These are phyloP conservation scores for Tenualosa thibaudeaui DNA, from an alignment of 2,797 vertebrate species.

Conservation along the genomic window DNA sequence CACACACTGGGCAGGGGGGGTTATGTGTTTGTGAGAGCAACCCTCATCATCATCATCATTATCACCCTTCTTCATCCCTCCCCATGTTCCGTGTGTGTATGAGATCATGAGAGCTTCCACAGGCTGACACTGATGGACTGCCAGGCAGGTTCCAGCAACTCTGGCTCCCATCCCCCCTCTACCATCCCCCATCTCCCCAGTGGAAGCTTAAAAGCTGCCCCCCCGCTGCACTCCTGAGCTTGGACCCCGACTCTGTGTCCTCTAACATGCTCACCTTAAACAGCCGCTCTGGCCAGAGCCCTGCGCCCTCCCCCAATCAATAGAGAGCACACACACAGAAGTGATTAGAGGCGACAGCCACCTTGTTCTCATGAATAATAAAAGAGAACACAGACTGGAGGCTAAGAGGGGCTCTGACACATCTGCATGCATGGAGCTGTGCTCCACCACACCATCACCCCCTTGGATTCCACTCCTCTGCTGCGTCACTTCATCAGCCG, in stretches of 20 bases:
- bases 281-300: not conserved
- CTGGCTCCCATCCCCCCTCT: not conserved
- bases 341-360: constrained; percentile 26
- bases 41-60: not conserved
- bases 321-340: not conserved
- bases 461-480: not conserved
- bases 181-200: not conserved
- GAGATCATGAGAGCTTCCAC: not conserved
- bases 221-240: no score
- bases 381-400: constrained; percentile 17
- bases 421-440: not conserved
- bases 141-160: not conserved
- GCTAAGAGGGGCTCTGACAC: not conserved
- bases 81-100: not conserved
- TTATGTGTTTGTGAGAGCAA: not conserved
- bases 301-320: not conserved
- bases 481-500: constrained; percentile 3
- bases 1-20: not conserved
- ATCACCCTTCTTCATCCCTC: not conserved
- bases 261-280: not conserved
- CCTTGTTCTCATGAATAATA: constrained; percentile 38
- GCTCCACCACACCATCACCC: constrained; percentile 20
- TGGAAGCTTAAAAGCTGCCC: no score
- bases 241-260: not conserved
- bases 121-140: not conserved